Evolutionary conservation across 1,140 invertebrate species (phyloP).

Genomic region (Harpegnathos saltator): DNA sequence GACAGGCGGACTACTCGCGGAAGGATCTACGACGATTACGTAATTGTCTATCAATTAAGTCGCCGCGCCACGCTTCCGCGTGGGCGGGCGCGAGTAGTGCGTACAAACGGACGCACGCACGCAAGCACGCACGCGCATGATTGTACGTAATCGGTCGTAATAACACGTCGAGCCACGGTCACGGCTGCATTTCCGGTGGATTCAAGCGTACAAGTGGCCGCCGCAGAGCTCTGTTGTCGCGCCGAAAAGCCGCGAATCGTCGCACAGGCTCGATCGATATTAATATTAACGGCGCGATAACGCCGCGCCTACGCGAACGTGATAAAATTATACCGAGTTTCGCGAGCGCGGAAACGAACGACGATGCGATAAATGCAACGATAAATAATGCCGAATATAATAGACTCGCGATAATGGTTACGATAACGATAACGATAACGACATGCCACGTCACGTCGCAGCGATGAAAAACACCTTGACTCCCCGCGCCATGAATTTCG

Average conservation of each 20-base stretch:
- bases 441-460: too few species aligned
- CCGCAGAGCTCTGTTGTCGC: neutral
- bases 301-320: neutral
- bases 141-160: conserved; percentile 12
- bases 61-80: conserved; percentile 8
- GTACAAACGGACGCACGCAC: neutral
- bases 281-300: neutral
- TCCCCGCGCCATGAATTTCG: neutral
- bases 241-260: neutral
- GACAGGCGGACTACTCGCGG: neutral
- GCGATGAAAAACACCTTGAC: neutral
- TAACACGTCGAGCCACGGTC: neutral
- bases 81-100: neutral
- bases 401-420: neutral
- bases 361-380: neutral
- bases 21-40: conserved; percentile 43
- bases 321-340: neutral
- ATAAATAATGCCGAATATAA: neutral
- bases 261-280: neutral
- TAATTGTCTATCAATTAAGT: conserved; percentile 46
- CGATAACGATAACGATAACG: neutral
- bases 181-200: neutral
- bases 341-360: neutral
- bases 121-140: neutral
- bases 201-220: too few species aligned